Evolutionary conservation across 2,797 vertebrate genomes (phyloP).

Genomic region (Macrochelys suwanniensis): DNA sequence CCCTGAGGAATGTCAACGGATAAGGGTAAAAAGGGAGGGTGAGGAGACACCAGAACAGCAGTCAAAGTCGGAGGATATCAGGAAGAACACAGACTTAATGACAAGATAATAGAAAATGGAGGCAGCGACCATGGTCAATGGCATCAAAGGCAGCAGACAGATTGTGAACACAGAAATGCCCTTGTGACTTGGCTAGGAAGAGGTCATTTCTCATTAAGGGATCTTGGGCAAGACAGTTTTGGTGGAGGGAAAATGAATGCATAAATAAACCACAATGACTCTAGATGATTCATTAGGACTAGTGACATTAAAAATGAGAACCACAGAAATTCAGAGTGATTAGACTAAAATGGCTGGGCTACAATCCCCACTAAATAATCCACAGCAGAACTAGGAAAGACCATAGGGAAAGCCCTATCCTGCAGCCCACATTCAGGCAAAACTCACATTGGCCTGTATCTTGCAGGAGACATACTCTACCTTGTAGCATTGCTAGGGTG

Average conservation of each 20-base stretch:
- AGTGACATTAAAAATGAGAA: background rate
- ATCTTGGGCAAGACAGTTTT: background rate
- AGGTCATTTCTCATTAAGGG: background rate
- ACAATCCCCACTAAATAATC: background rate
- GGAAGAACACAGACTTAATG: background rate
- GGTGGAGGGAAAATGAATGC: background rate
- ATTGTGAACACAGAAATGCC: background rate
- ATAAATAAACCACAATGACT: background rate
- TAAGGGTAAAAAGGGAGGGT: background rate
- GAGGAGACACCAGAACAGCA: background rate
- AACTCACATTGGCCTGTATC: background rate
- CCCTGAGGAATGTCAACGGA: background rate
- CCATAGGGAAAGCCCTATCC: background rate
- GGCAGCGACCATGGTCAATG: background rate
- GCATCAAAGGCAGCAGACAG: background rate
- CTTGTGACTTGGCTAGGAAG: background rate
- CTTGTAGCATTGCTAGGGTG: background rate
- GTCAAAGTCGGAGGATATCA: background rate
- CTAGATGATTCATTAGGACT: background rate
- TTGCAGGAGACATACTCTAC: background rate
- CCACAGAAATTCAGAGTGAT: background rate
- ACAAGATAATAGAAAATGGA: background rate
- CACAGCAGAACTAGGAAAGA: background rate
- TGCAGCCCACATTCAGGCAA: background rate
- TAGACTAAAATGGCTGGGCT: background rate